phyloP scores from a whole-genome alignment of 2,797 vertebrate species.

The Psittacula echo region DNA sequence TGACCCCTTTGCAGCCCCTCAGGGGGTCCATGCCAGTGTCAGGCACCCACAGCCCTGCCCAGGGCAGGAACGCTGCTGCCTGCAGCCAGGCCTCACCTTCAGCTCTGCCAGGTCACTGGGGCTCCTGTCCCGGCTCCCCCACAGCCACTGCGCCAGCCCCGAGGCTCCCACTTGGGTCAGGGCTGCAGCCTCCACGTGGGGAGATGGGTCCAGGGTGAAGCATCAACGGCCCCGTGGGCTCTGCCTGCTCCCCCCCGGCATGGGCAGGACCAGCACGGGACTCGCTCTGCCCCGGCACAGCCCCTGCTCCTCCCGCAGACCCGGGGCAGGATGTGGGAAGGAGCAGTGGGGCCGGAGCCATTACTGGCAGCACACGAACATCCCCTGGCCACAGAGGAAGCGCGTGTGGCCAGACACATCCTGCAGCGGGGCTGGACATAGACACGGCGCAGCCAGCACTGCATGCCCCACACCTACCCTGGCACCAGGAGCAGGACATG shows the following conservation, averaged over 20 bases:
- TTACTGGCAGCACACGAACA: background rate
- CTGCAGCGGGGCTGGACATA: rapidly evolving
- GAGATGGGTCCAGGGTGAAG: rapidly evolving
- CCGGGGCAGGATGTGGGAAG: rapidly evolving
- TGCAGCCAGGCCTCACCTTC: background rate
- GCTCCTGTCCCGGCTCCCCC: background rate
- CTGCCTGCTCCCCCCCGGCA: background rate
- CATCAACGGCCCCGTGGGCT: background rate
- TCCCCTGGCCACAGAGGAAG: background rate
- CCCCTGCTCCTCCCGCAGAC: background rate
- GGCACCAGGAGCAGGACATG: rapidly evolving
- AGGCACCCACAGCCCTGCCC: background rate
- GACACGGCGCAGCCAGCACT: background rate
- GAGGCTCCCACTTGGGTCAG: background rate
- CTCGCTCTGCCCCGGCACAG: background rate
- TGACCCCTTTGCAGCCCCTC: rapidly evolving
- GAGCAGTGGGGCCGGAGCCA: rapidly evolving
- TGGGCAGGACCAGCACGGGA: background rate
- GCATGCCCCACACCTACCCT: rapidly evolving
- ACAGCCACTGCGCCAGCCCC: background rate
- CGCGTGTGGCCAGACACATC: background rate
- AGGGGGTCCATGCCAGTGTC: background rate
- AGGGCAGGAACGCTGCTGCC: background rate
- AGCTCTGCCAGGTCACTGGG: background rate
- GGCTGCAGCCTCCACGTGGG: background rate